phyloP scores from a whole-genome alignment of 2,113 vertebrate species.

The Hippoglossus stenolepis region DNA sequence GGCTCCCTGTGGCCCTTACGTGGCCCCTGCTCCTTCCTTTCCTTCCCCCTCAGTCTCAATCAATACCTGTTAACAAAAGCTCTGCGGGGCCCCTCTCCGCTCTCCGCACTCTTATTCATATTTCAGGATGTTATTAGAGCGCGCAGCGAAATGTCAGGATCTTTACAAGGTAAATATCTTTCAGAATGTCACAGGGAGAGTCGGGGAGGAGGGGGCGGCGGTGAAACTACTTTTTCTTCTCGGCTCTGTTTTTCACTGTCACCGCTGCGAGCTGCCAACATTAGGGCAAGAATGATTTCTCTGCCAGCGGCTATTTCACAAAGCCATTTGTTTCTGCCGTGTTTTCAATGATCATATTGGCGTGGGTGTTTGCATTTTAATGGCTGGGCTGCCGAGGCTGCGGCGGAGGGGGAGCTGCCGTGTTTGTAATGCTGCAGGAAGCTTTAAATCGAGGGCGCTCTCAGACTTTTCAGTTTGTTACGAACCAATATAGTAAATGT shows the following conservation, averaged over 20 bases:
- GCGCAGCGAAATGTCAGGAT: constrained; percentile 81
- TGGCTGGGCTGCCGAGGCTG: constrained; percentile 2
- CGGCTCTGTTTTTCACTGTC: constrained; percentile 61
- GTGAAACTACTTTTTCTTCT: constrained; percentile 42
- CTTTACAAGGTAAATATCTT: constrained; percentile 81
- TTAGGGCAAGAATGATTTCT: constrained; percentile 63
- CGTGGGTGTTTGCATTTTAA: constrained; percentile 67
- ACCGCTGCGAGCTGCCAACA: constrained; percentile 44
- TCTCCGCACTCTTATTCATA: constrained; percentile 73
- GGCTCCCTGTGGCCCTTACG: constrained; percentile 47
- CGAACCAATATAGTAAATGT: too few relatives aligned
- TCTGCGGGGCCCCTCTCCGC: constrained; percentile 58
- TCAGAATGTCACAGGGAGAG: constrained; percentile 73
- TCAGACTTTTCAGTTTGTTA: too few relatives aligned
- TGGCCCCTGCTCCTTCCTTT: constrained; percentile 17
- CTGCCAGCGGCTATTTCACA: constrained; percentile 57
- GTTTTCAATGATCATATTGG: constrained; percentile 58
- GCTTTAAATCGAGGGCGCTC: background rate
- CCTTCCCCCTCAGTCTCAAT: constrained; percentile 55
- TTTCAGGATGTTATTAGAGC: constrained; percentile 77
- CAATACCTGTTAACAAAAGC: constrained; percentile 78
- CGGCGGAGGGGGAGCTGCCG: background rate
- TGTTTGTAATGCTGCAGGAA: background rate
- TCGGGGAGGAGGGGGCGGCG: constrained; percentile 13
- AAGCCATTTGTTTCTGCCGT: constrained; percentile 69